Conservation (phyloP, 2,113 vertebrate species). For the Acanthisitta chloris region DNA sequence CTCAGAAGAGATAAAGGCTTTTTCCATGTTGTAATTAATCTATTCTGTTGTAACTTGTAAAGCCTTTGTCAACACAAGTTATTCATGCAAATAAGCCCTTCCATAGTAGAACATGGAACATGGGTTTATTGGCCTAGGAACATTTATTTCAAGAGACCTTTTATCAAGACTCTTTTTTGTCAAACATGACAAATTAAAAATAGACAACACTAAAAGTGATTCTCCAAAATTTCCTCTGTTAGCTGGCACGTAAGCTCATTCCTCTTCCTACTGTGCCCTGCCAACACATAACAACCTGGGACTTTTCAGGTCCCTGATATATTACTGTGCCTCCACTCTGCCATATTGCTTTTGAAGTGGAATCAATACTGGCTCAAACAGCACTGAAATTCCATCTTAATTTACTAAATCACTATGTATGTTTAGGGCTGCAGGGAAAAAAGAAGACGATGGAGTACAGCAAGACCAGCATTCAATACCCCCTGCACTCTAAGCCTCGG, state of each 20-base stretch:
- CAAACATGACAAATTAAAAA: not conserved
- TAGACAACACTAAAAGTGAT: not conserved
- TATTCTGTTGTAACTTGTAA: not conserved
- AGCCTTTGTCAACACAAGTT: not conserved
- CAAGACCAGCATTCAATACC: not conserved
- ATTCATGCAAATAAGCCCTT: not conserved
- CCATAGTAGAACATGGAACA: not conserved
- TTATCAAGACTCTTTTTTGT: not conserved
- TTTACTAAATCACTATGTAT: not conserved
- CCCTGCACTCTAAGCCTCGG: not conserved
- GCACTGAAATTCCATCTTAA: not conserved
- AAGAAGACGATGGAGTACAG: not conserved
- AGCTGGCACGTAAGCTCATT: not conserved
- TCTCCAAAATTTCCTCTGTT: not conserved
- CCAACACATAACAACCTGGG: not conserved
- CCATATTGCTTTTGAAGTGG: not conserved
- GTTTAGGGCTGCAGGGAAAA: not conserved
- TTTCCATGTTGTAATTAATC: not conserved
- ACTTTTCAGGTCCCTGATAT: not conserved
- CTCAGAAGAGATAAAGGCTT: not conserved
- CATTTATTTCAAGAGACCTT: not conserved
- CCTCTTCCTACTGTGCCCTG: not conserved
- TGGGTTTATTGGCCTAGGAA: not conserved
- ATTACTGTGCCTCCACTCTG: not conserved
- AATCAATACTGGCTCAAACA: not conserved